Evolutionary conservation across 2,797 vertebrate genomes (phyloP).

Genomic region (Xenopus petersii): DNA sequence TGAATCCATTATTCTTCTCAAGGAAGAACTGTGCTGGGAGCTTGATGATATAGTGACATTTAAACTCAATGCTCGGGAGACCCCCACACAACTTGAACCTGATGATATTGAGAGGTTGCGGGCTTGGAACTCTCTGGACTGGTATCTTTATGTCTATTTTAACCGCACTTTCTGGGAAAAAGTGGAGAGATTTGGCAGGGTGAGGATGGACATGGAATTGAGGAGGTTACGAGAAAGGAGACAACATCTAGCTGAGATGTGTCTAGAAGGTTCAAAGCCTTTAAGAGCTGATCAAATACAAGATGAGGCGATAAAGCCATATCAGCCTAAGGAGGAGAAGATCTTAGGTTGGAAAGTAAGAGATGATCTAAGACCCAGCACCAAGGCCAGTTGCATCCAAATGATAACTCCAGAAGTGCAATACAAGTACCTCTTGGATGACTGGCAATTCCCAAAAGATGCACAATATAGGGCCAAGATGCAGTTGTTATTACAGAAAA

Average conservation of each 20-base stretch:
- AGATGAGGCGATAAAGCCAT: conserved; percentile 77
- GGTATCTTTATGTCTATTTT: conserved; percentile 80
- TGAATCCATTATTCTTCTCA: conserved; percentile 85
- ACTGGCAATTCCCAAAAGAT: conserved; percentile 69
- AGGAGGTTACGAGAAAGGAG: conserved; percentile 65
- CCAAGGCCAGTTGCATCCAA: conserved; percentile 69
- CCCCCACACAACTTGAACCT: conserved; percentile 17
- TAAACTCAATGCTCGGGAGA: conserved; percentile 76
- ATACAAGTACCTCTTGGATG: conserved; percentile 84
- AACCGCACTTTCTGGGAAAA: conserved; percentile 82
- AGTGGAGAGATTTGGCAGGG: conserved; percentile 70
- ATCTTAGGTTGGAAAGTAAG: conserved; percentile 82
- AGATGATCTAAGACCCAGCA: conserved; percentile 67
- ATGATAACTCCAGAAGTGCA: conserved; percentile 85
- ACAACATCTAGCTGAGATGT: conserved; percentile 66
- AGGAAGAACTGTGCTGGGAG: conserved; percentile 84
- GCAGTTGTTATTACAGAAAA: no score
- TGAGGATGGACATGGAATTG: conserved; percentile 72
- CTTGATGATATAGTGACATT: conserved; percentile 81
- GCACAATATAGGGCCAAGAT: background rate
- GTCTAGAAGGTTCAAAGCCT: conserved; percentile 74
- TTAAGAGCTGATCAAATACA: conserved; percentile 77
- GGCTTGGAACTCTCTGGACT: conserved; percentile 85
- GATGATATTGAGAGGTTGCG: conserved; percentile 58
- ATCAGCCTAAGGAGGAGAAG: conserved; percentile 79